These are phyloP conservation scores for Hypsopygia costalis DNA, from an alignment of 2,888 invertebrate genomes.

Conservation along the genomic window DNA sequence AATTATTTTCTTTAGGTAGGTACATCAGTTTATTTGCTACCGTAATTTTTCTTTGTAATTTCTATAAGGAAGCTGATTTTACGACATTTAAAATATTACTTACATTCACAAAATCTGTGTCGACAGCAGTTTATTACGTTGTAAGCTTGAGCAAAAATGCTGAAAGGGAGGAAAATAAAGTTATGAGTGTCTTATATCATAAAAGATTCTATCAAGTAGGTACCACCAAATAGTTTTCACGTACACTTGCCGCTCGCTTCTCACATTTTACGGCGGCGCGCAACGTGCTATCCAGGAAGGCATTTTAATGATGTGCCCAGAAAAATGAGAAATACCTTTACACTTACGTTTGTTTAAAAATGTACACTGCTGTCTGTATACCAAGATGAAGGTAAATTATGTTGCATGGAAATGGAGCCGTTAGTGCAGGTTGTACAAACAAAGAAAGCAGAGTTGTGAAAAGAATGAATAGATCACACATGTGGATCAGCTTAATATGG, in stretches of 20 bases:
- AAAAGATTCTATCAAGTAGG: constrained; percentile 4
- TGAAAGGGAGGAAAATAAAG: neutral
- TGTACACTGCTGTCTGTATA: too few relatives aligned
- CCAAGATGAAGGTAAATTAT: too few relatives aligned
- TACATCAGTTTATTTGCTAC: too few relatives aligned
- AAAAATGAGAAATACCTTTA: too few relatives aligned
- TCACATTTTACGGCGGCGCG: constrained; percentile 1
- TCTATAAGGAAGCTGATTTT: neutral
- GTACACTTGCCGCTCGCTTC: neutral
- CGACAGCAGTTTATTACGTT: neutral
- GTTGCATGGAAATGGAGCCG: too few relatives aligned
- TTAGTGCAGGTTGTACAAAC: too few relatives aligned
- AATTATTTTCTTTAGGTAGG: too few relatives aligned
- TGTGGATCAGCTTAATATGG: too few relatives aligned
- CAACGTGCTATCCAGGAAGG: neutral
- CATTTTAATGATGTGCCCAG: too few relatives aligned
- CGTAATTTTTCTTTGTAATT: neutral
- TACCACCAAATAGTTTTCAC: constrained; percentile 2
- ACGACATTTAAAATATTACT: neutral
- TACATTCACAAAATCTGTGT: neutral
- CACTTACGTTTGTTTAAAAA: too few relatives aligned
- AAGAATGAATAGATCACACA: too few relatives aligned
- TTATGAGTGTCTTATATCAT: constrained; percentile 3
- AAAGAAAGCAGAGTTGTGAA: too few relatives aligned
- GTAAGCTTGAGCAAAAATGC: constrained; percentile 1